A percentile compares a stretch with the other conserved stretches of the same genome.
Conservation (phyloP, 2,888 invertebrate species). For the Microplitis manilae region DNA sequence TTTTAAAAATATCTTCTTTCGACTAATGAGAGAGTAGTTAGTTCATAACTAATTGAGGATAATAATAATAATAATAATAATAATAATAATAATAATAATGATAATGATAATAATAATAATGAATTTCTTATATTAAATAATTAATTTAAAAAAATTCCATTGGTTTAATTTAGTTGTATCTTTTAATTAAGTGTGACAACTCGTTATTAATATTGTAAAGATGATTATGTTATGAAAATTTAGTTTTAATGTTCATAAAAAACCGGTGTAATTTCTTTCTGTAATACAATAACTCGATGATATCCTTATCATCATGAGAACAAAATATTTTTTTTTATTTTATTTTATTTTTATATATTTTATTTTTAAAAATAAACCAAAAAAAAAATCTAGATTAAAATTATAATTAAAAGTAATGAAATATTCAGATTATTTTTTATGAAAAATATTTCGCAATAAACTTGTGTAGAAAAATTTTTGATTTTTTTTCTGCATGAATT, state of each 20-base stretch:
- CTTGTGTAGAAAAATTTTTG: neutral
- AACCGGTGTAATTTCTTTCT: neutral
- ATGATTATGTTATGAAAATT: neutral
- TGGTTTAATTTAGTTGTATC: neutral
- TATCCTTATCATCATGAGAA: neutral
- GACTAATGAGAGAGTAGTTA: neutral
- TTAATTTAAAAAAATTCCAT: neutral
- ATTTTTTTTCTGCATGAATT: neutral
- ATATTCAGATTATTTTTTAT: neutral
- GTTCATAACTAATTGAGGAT: neutral
- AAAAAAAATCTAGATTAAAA: neutral
- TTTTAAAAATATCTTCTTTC: neutral
- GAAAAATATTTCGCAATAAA: neutral
- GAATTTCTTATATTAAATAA: neutral
- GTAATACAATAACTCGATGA: neutral
- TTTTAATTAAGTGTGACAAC: neutral
- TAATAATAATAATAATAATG: neutral
- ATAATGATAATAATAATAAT: neutral
- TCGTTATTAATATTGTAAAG: neutral
- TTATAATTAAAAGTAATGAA: neutral
- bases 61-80: neutral
- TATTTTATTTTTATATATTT: neutral
- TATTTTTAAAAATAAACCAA: neutral
- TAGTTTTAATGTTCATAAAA: neutral
- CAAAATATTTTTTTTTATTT: neutral